Evolutionary conservation across 2,888 invertebrate species (phyloP), one percentile per base, ranked within the genome.

Genomic region (Drosophila algonquin): DNA sequence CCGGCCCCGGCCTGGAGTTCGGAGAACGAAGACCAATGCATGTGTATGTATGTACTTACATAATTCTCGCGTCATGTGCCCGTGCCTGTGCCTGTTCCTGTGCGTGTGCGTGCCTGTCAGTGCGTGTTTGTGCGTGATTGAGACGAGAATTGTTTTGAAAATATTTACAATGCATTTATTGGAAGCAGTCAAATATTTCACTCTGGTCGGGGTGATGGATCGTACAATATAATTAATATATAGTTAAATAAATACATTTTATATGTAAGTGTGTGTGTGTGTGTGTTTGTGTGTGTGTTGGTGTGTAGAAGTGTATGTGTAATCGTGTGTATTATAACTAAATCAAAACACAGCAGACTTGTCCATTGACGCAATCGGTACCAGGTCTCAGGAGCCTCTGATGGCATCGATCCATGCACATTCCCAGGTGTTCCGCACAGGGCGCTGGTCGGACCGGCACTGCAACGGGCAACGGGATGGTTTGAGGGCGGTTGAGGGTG

Each of bases 361-460:
- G 77, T 72, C 90, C 90, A 47, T 81, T 72, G 35, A 79, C 46
- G 74, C 92, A 92, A 73, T 92, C 92, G 62, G 74, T 92, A 55
- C 86, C 90, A 24, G 91, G 91, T 69, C 90, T 81, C 50, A 79
- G 73, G 35, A 92, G 80, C 56, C 71, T 73, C 67, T 69, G 60
- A 62, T 81, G 71, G 77, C 92, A 92, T 32, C 71, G 70, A 35
- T 87, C 74, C 89, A 79, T 91, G 79, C 92, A 92, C 50, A 70
- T 81, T 47, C 92, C 92, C 77, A 84, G 59, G 72, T 91, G 91
- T 73, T 92, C 81, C 1, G 47, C 47, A 56, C 92, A 92, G 24
- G 91, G 91, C 55, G 90, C 91, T 82, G 91, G 89, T 76, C 89
- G 91, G 32, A 89, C 76, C 46, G 90, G 90, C 77, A 92, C 91